Conservation (phyloP, 2,113 vertebrate species). For the Myotis brandtii region DNA sequence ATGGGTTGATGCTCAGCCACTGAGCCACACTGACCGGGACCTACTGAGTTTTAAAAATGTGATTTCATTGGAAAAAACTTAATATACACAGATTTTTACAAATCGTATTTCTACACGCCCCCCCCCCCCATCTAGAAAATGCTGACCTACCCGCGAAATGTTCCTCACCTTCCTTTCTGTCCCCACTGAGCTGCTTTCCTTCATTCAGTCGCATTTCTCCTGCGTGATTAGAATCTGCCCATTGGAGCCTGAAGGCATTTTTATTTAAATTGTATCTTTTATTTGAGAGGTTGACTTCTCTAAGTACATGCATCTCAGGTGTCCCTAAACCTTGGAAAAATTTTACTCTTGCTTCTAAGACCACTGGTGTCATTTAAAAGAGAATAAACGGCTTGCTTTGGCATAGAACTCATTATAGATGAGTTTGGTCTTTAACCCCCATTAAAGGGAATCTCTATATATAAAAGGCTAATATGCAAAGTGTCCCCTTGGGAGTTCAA, state of each 20-base stretch:
- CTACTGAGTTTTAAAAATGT: background rate
- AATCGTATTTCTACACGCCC: background rate
- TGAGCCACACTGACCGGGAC: too few relatives aligned
- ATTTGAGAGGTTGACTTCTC: slow-evolving; percentile 10
- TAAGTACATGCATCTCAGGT: background rate
- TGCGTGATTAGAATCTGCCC: background rate
- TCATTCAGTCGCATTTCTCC: background rate
- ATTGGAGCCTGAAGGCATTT: background rate
- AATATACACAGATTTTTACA: background rate
- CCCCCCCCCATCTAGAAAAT: background rate
- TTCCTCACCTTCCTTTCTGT: background rate
- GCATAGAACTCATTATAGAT: background rate
- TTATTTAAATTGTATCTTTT: background rate
- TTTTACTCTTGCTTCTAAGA: background rate
- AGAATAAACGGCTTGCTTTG: background rate
- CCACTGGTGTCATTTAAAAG: background rate
- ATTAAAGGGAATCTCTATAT: background rate
- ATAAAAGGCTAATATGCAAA: too few relatives aligned
- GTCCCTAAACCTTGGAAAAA: background rate
- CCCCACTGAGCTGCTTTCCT: background rate
- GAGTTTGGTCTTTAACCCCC: background rate
- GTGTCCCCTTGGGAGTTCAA: too few relatives aligned
- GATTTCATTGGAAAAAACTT: background rate
- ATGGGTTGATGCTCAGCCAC: too few relatives aligned
- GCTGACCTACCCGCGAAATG: background rate